Evolutionary conservation across 2,797 vertebrate species (phyloP).

Genomic region (Prionace glauca): DNA sequence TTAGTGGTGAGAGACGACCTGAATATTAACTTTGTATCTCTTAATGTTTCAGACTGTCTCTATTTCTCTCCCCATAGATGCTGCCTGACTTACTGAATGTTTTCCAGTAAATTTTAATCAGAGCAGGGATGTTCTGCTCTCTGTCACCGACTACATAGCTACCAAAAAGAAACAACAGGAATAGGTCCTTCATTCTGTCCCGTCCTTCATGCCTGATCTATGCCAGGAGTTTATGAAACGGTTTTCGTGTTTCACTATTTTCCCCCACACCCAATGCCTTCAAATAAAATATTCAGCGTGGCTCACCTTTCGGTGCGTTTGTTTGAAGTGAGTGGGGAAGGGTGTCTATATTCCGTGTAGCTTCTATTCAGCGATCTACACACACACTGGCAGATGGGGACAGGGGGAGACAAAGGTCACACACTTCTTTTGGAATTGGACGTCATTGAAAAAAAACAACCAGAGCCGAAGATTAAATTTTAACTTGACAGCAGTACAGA

Average conservation of each 20-base stretch:
- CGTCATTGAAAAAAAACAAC: not conserved
- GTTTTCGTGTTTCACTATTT: not conserved
- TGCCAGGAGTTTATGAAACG: no score
- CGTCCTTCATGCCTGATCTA: no score
- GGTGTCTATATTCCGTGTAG: not conserved
- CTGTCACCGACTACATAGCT: not conserved
- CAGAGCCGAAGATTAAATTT: not conserved
- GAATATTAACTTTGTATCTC: no score
- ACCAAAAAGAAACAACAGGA: not conserved
- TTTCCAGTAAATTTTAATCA: not conserved
- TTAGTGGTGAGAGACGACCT: not conserved
- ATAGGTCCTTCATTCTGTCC: no score
- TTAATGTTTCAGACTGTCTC: no score
- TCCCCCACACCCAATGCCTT: not conserved
- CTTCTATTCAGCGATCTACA: no score
- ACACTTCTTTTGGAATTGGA: not conserved
- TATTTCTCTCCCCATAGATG: not conserved
- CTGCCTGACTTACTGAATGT: not conserved
- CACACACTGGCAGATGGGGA: not conserved
- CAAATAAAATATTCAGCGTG: not conserved
- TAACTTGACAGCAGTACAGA: not conserved
- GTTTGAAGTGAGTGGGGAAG: not conserved
- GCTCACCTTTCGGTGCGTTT: not conserved
- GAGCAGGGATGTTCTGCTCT: not conserved
- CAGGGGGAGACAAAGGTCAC: not conserved